A percentile compares a stretch with the other conserved stretches of the same genome.
Conservation (phyloP, 2,797 vertebrate species). For the Sebastes itinus region DNA sequence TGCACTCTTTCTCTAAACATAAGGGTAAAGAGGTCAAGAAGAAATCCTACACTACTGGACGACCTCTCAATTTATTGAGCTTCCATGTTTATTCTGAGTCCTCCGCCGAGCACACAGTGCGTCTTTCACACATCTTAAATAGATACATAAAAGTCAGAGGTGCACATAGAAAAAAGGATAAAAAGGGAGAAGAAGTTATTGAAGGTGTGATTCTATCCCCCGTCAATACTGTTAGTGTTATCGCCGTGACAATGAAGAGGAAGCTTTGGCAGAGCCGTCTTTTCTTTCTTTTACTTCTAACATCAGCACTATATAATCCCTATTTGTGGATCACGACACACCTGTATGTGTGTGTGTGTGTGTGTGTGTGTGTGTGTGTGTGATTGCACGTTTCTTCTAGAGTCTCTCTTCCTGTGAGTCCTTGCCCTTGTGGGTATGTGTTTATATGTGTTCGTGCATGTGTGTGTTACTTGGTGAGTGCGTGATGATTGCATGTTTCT, state of each 20-base stretch:
- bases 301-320: constrained; percentile 82
- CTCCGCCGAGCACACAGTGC: background rate
- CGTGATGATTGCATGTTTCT: constrained; percentile 40
- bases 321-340: constrained; percentile 65
- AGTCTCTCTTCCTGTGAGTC: constrained; percentile 26
- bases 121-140: constrained; percentile 19
- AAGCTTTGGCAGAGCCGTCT: constrained; percentile 63
- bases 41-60: background rate
- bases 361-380: constrained; percentile 24
- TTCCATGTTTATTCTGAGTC: constrained; percentile 27
- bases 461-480: constrained; percentile 14
- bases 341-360: constrained; percentile 51
- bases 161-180: constrained; percentile 26
- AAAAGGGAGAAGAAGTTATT: constrained; percentile 57
- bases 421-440: constrained; percentile 24
- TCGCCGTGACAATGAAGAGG: constrained; percentile 68
- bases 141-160: constrained; percentile 20
- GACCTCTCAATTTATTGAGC: constrained; percentile 43
- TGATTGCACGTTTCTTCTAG: constrained; percentile 42
- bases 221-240: constrained; percentile 76
- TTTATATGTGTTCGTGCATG: constrained; percentile 41
- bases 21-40: background rate
- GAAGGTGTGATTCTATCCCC: constrained; percentile 57
- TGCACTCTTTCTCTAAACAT: background rate
- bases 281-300: constrained; percentile 69